Conservation (phyloP, 2,888 invertebrate species). For the Endomychus coccineus region DNA sequence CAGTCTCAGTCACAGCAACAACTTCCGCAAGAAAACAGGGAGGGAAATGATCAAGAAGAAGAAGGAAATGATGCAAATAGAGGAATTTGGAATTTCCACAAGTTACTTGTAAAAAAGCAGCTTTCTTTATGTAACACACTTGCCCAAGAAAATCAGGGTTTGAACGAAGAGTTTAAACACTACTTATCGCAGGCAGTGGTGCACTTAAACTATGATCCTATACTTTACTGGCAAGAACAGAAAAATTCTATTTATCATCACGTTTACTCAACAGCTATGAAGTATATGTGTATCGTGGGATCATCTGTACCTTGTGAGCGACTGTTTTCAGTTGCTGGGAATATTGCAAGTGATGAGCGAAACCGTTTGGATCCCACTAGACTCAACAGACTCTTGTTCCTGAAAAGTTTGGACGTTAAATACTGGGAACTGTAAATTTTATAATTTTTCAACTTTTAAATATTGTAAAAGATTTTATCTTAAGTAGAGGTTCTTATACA, state of each 20-base stretch:
- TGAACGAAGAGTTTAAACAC: conserved; percentile 29
- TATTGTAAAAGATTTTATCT: background rate
- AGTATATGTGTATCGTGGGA: conserved; percentile 11
- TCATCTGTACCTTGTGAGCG: conserved; percentile 17
- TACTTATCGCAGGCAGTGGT: conserved; percentile 33
- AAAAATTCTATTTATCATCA: conserved; percentile 29
- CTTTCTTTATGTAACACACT: too few relatives aligned
- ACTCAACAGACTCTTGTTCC: conserved; percentile 10
- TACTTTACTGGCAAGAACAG: conserved; percentile 30
- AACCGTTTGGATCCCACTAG: conserved; percentile 12
- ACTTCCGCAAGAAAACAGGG: conserved; percentile 25
- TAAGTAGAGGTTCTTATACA: too few relatives aligned
- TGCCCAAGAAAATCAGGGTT: conserved; percentile 23
- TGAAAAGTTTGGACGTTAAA: conserved; percentile 4
- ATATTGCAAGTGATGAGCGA: conserved; percentile 12
- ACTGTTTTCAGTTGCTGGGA: conserved; percentile 13
- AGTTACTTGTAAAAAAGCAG: conserved; percentile 22
- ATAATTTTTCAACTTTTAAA: background rate
- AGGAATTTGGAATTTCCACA: conserved; percentile 17
- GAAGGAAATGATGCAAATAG: conserved; percentile 17
- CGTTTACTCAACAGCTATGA: conserved; percentile 19
- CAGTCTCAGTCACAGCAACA: conserved; percentile 15
- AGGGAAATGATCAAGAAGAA: conserved; percentile 21
- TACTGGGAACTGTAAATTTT: conserved; percentile 7
- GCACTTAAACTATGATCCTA: conserved; percentile 26